Evolutionary conservation across 2,113 vertebrate genomes (phyloP), one percentile per base, ranked within the genome.

Genomic region (Podarcis cretensis): DNA sequence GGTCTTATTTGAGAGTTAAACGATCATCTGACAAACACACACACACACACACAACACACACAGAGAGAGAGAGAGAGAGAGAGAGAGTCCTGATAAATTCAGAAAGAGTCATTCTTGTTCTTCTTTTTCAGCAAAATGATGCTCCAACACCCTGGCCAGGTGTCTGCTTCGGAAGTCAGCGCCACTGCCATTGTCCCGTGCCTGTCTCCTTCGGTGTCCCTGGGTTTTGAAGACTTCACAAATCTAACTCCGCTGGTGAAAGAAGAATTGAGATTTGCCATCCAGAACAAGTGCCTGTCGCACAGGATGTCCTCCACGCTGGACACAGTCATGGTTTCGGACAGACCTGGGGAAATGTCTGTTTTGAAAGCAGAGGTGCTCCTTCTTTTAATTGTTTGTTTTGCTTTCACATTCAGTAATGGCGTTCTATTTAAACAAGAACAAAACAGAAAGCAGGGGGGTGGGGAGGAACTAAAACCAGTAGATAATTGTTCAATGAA

Each of bases 171-270:
- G 4, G 99, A 99, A 96, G 98, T 99, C 97, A 99, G 98, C 90
- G 98, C 98, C 40, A 98, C 98, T 1, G 98, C 98, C 91, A 95
- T 99, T 91, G 98, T 99, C 25, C 98, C 99, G 81, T 99, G 98
- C 95, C 97, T 99, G 85, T 99, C 98, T 35, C 98, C 98, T 35
- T 98, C 98, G 2, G 98, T 98, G 40, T 97, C 98, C 32, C 97
- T 99, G 92, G 98, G 97, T 68, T 98, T 99, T 93, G 99, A 99
- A 92, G 98, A 99, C 96, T 99, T 99, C 96, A 98, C 98, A 92
- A 97, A 97, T 96, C 96, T 99, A 94, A 98, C 98, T 0, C 98
- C 99, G 5, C 89, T 98, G 85, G 98, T 99, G 90, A 99, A 98
- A 92, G 98, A 99, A 90, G 99, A 99, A 93, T 97, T 99, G 95